Evolutionary conservation across 2,113 vertebrate species (phyloP).

Genomic region (Pitta sordida): DNA sequence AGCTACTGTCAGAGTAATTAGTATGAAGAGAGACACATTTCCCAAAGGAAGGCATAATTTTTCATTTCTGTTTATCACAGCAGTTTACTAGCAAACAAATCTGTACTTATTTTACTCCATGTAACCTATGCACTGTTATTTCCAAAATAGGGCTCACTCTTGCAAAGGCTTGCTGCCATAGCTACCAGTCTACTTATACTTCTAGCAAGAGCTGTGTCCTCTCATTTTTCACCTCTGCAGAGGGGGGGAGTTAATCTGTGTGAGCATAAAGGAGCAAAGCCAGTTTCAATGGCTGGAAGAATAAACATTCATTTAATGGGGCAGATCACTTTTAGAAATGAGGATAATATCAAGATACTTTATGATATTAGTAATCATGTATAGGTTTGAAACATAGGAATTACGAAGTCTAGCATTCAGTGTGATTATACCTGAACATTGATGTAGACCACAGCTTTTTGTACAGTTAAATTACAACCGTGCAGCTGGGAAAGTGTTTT

Average conservation of each 20-base stretch:
- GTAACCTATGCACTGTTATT: background rate
- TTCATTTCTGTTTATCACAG: background rate
- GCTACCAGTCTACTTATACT: background rate
- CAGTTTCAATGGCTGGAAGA: background rate
- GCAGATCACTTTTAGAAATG: background rate
- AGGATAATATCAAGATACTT: background rate
- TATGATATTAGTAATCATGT: background rate
- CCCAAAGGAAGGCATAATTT: background rate
- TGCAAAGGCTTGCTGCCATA: slow-evolving; percentile 14
- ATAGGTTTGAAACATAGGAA: background rate
- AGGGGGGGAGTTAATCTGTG: background rate
- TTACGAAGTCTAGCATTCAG: background rate
- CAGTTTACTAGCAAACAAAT: slow-evolving; percentile 16
- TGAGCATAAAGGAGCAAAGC: background rate
- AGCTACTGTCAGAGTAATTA: background rate
- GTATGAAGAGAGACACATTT: background rate
- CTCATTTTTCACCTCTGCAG: background rate
- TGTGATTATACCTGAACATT: background rate
- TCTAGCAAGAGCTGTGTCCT: background rate
- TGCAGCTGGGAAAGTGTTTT: background rate
- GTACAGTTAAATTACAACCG: background rate
- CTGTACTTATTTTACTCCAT: background rate
- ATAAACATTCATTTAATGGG: background rate
- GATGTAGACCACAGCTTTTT: background rate
- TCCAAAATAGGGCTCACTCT: background rate